Base-by-base conservation (phyloP, 2,888 invertebrate genomes). In the Parochlus steinenii region DNA sequence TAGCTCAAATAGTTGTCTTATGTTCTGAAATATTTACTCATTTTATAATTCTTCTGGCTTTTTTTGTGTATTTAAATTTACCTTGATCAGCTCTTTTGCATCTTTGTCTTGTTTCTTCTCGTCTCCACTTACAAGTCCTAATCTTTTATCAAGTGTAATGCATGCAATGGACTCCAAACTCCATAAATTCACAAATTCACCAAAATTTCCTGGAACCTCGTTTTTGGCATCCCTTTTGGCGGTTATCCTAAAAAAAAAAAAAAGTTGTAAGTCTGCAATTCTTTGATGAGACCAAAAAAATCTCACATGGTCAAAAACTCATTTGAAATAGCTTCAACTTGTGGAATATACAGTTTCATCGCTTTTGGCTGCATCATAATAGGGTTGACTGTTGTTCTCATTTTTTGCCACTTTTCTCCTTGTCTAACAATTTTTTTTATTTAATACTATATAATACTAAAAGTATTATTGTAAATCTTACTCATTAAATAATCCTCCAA, bases 381-480 rank as follows among this genome's bases (percentile, higher is more conserved):
- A 43, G 67, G 67, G 47, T 72, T 71, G 0, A 70, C 67, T 43
- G 67, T 68, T 3, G 64, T 63, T 15, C 73, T 58, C 36, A 72
- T 61, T 35, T 65, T 58, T 29, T 69, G 63, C 74, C 74, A 74
- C 45, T 70, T 61, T 8, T 62, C 56, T 3, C 70, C 73, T 55
- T 73, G 65, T 17, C 62, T 63, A 18, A 8, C 46, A 28, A 52
- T 48, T 12, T n/a, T 14, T 2, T 24, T 12, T 18, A 16, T 12
- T 30, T 24, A 14, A 31, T n/a, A n/a, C n/a, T n/a, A n/a, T n/a
- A n/a, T n/a, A n/a, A n/a, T n/a, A 20, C 34, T 30, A 16, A 26
- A 17, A 10, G 12, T 12, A 23, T 17, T 11, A 18, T 24, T 30
- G 15, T 8, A 17, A 12, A n/a, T 41, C 46, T 43, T 44, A 55